Evolutionary conservation across 2,888 invertebrate genomes (phyloP).

Genomic region (Euzophera pinguis): DNA sequence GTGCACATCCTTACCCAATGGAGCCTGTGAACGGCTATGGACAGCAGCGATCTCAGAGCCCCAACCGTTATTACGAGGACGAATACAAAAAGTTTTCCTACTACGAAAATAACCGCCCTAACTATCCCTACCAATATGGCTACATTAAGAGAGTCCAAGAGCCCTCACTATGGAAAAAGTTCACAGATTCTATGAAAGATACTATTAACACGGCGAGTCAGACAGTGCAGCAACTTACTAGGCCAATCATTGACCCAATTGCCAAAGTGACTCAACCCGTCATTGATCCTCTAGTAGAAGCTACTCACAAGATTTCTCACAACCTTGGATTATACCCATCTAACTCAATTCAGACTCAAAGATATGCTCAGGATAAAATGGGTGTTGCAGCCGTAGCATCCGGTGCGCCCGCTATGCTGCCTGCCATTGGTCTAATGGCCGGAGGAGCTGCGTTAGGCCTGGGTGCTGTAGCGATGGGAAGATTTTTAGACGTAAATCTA

Average conservation of each 20-base stretch:
- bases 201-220: conserved; percentile 86
- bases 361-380: conserved; percentile 81
- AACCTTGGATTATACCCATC: conserved; percentile 83
- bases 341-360: conserved; percentile 64
- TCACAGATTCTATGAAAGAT: conserved; percentile 86
- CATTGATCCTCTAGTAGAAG: conserved; percentile 87
- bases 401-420: conserved; percentile 83
- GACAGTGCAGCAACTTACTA: conserved; percentile 83
- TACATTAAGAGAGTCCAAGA: conserved; percentile 78
- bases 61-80: conserved; percentile 70
- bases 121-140: conserved; percentile 82
- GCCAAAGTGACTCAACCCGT: conserved; percentile 82
- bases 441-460: conserved; percentile 90
- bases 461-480: conserved; percentile 89
- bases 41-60: conserved; percentile 65
- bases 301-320: conserved; percentile 88
- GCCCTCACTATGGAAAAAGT: conserved; percentile 85
- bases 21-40: conserved; percentile 67
- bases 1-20: conserved; percentile 80
- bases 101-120: conserved; percentile 67
- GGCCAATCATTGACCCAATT: conserved; percentile 80
- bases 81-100: conserved; percentile 77
- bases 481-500: conserved; percentile 83
- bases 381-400: conserved; percentile 78
- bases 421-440: conserved; percentile 87